Percentiles rank a stretch among this genome's conserved stretches.
phyloP scores from a whole-genome alignment of 2,113 vertebrate species.

The Brachypteracias leptosomus region DNA sequence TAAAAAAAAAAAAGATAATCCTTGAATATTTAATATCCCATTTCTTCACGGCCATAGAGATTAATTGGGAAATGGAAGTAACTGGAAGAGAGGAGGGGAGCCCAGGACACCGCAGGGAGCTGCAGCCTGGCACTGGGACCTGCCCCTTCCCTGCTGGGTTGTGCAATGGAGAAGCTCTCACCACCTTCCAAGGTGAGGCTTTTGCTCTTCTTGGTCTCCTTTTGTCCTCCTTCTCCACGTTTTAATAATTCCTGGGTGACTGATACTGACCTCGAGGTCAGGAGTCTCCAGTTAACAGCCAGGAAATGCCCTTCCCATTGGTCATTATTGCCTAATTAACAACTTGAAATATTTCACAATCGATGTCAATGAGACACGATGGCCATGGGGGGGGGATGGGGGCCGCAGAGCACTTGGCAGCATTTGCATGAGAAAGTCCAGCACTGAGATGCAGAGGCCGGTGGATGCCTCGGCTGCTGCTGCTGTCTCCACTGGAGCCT shows the following conservation, averaged over 20 bases:
- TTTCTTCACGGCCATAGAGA: background rate
- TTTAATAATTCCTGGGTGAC: slow-evolving; percentile 30
- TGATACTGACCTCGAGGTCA: background rate
- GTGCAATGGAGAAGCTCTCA: background rate
- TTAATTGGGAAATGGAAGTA: background rate
- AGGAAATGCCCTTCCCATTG: slow-evolving; percentile 51
- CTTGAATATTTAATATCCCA: background rate
- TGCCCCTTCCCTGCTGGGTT: background rate
- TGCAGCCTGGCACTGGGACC: background rate
- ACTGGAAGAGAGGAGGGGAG: background rate
- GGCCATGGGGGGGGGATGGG: background rate
- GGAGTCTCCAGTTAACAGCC: background rate
- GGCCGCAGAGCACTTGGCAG: background rate
- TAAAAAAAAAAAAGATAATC: background rate
- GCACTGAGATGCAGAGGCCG: background rate
- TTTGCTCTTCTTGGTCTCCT: background rate
- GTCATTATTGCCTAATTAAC: slow-evolving; percentile 60
- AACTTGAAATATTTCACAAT: background rate
- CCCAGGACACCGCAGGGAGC: background rate
- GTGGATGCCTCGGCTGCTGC: background rate
- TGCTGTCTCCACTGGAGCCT: background rate
- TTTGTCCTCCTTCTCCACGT: background rate
- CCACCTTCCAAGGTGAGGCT: background rate
- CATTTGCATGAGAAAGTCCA: background rate
- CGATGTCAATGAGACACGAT: background rate